Base-by-base conservation (phyloP, 2,113 vertebrate genomes). In the Caranx ignobilis region DNA sequence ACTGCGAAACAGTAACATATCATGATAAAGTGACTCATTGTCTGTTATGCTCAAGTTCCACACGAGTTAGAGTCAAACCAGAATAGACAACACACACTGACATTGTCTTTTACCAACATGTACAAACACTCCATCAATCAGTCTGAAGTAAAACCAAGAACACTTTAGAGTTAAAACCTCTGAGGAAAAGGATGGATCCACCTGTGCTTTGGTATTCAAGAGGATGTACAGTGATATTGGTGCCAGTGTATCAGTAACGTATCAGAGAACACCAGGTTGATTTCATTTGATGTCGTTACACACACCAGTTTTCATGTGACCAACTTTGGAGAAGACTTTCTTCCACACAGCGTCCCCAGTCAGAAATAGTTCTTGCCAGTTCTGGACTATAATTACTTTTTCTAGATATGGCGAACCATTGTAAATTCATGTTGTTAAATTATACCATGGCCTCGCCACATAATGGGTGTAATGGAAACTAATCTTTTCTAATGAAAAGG, bases 401-500 rank as follows among this genome's bases (percentile, higher is more conserved):
- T 78, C 26, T 72, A 67, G 63, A 76, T 88, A 89, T 87, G 70
- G 57, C 21, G 60, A 76, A 39, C 79, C 55, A 78, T 88, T 84
- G 84, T 87, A 73, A 77, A 78, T 90, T 34, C 31, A 77, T 83
- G 85, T 89, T 89, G 88, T 88, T 82, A 79, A 91, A 91, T 90
- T 90, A 88, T 75, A 88, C 84, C 84, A 84, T 80, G 81, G 79
- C 76, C 71, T 71, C 64, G 65, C 71, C 65, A 70, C 78, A 87
- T 85, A 90, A 91, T 88, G 82, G 82, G 79, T 85, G 87, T 90
- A 89, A 92, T 89, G 87, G 90, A 89, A 89, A 90, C 83, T 92
- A 93, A 93, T 94, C 86, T 91, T 88, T 94, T 88, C 89, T 89
- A 90, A 90, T 91, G 77, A 87, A 93, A 93, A 92, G 84, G 87